These are phyloP conservation scores for Trididemnum clinides DNA, from an alignment of 23 tunicate genomes.

Conservation along the genomic window DNA sequence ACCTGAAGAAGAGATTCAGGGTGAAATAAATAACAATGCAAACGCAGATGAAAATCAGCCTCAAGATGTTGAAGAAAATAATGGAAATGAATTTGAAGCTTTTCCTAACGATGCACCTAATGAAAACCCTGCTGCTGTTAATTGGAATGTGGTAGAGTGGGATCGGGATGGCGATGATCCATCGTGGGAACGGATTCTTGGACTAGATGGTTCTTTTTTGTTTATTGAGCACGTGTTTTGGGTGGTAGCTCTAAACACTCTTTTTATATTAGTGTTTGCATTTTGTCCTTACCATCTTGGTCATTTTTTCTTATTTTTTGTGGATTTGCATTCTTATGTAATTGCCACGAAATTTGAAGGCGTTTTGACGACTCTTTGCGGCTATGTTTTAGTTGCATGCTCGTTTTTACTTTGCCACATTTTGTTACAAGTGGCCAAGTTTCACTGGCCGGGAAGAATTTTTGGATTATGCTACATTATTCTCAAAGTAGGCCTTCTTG, in stretches of 20 bases:
- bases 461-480: conserved; percentile 75
- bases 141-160: conserved; percentile 69
- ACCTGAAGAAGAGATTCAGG: neutral
- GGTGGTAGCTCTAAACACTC: conserved; percentile 86
- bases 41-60: conserved; percentile 5
- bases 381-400: conserved; percentile 60
- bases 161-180: conserved; percentile 70
- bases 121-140: conserved; percentile 16
- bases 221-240: conserved; percentile 89
- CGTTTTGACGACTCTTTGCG: conserved; percentile 60
- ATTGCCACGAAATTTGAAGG: conserved; percentile 71
- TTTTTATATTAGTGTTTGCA: conserved; percentile 82
- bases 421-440: conserved; percentile 34
- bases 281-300: conserved; percentile 96
- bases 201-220: conserved; percentile 88
- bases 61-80: neutral
- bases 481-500: conserved; percentile 70
- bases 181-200: conserved; percentile 86
- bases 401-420: conserved; percentile 58
- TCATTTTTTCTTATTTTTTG: conserved; percentile 45
- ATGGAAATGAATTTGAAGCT: conserved; percentile 16
- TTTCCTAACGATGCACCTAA: neutral
- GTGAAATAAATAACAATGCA: conserved; percentile 32
- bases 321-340: conserved; percentile 45
- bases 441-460: conserved; percentile 54